Percentiles rank a stretch among this genome's conserved stretches.
These are phyloP conservation scores for Acholoe squamosa DNA, from an alignment of 2,888 invertebrate species.

Conservation along the genomic window DNA sequence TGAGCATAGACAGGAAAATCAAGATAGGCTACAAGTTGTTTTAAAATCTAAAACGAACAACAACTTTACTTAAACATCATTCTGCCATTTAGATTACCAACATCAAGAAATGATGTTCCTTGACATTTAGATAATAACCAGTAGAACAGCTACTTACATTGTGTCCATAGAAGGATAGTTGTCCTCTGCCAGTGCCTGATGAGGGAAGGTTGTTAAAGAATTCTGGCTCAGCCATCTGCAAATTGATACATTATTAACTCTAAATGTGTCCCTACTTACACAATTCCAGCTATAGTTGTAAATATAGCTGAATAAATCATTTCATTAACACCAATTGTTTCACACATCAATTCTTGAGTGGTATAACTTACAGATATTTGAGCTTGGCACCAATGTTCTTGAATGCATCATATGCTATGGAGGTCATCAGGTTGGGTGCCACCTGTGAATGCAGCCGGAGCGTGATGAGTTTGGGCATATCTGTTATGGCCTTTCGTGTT, in stretches of 20 bases:
- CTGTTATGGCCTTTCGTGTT: constrained; percentile 70
- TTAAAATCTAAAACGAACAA: too few relatives aligned
- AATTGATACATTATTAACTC: neutral
- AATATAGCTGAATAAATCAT: too few relatives aligned
- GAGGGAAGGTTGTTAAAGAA: constrained; percentile 74
- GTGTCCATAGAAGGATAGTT: constrained; percentile 70
- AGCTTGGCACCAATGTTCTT: constrained; percentile 72
- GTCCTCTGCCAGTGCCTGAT: constrained; percentile 74
- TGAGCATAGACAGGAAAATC: too few relatives aligned
- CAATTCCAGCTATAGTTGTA: too few relatives aligned
- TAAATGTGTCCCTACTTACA: too few relatives aligned
- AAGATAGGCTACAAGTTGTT: too few relatives aligned
- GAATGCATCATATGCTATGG: constrained; percentile 75
- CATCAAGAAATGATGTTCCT: too few relatives aligned
- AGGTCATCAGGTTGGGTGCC: constrained; percentile 69
- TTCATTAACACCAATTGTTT: too few relatives aligned
- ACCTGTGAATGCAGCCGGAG: constrained; percentile 75
- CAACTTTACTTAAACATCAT: too few relatives aligned
- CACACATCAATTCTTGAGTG: too few relatives aligned
- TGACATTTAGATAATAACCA: neutral
- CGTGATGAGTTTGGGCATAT: constrained; percentile 73
- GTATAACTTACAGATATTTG: constrained; percentile 74
- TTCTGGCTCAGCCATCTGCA: constrained; percentile 77
- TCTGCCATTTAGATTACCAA: too few relatives aligned
- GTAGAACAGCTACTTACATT: constrained; percentile 71